Evolutionary conservation across 2,888 invertebrate genomes (phyloP), one percentile per base, ranked within the genome.

Genomic region (Andrena fulva): DNA sequence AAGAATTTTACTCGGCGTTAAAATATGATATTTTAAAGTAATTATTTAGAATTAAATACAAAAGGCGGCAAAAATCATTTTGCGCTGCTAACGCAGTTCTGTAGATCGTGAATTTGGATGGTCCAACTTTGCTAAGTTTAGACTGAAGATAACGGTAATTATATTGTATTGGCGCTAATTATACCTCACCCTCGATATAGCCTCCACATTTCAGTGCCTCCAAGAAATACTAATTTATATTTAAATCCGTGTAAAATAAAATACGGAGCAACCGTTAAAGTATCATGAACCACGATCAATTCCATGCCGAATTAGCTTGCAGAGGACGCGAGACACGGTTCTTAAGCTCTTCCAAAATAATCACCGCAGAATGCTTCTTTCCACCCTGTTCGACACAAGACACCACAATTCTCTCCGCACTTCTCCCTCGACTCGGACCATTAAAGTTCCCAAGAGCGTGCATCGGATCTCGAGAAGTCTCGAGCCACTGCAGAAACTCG

Each of bases 401-500:
- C 20, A 59, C 50, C 33, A 42, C 42, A 42, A 16, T 16, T 42
- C 24, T 56, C 56, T 24, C 10, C 56, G 20, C 54, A 54, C 54
- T 20, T 12, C 24, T 56, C 24, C 56, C 56, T 56, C 56, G 10
- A 27, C 27, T 35, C 60, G 12, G 16, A 42, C 50, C 60, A 48
- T 60, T 35, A 60, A 69, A 20, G n/a, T n/a, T 33, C 59, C 33
- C 69, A 20, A 74, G 74, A 31, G 72, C 66, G 29, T 52, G 66
- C 20, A 29, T 42, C 29, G 29, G 42, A 29, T 70, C 29, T 29
- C 60, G 31, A 69, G 59, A 69, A 48, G 69, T 74, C 56, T 31
- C 31, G 31, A 62, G 64, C 42, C 42, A 64, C 64, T 42, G 64
- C 42, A 42, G 27, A 52, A 50, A 33, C 27, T 60, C 50, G 27